phyloP scores from a whole-genome alignment of 2,113 vertebrate genomes.

The Baryphthengus martii region DNA sequence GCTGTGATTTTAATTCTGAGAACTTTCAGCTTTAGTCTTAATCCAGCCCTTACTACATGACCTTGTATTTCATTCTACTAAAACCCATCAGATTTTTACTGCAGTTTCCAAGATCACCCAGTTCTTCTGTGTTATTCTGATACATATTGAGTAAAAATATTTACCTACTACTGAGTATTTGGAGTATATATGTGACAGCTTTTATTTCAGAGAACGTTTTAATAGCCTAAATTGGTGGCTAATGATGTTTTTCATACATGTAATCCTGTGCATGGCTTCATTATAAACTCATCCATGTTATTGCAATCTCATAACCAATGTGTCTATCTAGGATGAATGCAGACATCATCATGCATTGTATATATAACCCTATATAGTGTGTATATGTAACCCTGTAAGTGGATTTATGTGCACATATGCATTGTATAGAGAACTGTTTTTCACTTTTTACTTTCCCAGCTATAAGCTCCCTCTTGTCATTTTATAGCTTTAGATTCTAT shows the following conservation, averaged over 20 bases:
- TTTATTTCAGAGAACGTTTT: background rate
- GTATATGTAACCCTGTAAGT: background rate
- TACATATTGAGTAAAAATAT: background rate
- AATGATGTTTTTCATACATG: background rate
- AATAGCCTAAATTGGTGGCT: background rate
- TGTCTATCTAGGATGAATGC: background rate
- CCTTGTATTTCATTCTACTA: background rate
- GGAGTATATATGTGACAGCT: background rate
- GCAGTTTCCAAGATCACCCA: background rate
- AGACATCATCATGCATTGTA: background rate
- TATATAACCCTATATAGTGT: background rate
- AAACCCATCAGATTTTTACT: background rate
- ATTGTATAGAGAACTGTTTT: background rate
- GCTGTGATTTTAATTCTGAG: background rate
- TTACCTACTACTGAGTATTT: background rate
- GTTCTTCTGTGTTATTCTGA: background rate
- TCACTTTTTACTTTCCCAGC: background rate
- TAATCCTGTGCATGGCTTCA: background rate
- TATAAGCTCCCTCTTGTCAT: background rate
- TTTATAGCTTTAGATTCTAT: background rate
- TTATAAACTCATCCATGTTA: background rate
- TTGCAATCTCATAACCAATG: background rate
- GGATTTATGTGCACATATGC: background rate
- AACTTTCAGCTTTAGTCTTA: background rate
- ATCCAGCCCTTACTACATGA: background rate